Evolutionary conservation across 2,797 vertebrate genomes (phyloP).

Genomic region (Trachops cirrhosus): DNA sequence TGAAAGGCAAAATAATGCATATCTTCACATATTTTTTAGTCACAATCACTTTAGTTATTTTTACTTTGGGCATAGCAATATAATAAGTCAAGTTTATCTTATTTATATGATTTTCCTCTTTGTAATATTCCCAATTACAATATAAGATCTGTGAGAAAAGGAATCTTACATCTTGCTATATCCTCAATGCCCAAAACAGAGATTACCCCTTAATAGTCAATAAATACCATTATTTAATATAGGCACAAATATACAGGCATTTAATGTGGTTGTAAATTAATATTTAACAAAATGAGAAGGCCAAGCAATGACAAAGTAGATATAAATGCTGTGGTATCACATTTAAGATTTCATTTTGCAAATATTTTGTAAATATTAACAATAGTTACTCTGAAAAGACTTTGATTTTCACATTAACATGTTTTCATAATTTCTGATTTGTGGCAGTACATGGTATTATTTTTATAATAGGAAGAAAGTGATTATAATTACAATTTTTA

Average conservation of each 20-base stretch:
- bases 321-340: neutral
- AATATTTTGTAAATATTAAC: neutral
- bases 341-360: neutral
- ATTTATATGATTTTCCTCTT: neutral
- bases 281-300: neutral
- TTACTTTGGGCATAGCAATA: neutral
- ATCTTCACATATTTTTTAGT: neutral
- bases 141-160: neutral
- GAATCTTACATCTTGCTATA: neutral
- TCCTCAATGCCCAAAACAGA: neutral
- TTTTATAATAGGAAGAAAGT: slow-evolving; percentile 25
- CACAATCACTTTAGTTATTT: neutral
- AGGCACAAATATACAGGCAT: neutral
- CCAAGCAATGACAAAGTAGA: neutral
- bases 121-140: neutral
- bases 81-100: neutral
- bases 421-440: neutral
- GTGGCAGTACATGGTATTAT: neutral
- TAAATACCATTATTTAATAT: neutral
- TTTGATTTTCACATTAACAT: neutral
- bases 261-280: neutral
- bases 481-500: slow-evolving; percentile 16
- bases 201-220: neutral
- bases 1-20: neutral
- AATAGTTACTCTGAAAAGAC: neutral